phyloP scores from a whole-genome alignment of 2,888 invertebrate species.

The Zonitis immaculata region DNA sequence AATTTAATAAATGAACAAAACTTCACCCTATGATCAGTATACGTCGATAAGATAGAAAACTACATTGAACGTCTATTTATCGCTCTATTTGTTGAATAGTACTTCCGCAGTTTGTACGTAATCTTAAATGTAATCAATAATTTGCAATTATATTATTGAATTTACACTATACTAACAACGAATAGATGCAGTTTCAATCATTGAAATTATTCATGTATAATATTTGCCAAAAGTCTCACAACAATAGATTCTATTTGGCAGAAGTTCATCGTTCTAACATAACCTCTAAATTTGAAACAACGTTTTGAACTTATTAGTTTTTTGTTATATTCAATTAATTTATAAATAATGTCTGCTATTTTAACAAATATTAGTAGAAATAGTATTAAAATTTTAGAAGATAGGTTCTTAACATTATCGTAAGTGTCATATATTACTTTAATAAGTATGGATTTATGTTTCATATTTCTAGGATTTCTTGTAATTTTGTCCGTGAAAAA shows the following conservation, averaged over 20 bases:
- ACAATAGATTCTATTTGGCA: too few species aligned
- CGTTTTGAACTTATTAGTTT: background rate
- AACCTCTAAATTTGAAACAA: background rate
- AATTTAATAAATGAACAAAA: background rate
- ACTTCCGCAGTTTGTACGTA: too few species aligned
- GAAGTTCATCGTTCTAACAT: background rate
- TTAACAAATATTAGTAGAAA: background rate
- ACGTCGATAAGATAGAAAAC: background rate
- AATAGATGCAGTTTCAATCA: too few species aligned
- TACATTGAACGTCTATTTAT: background rate
- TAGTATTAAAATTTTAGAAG: slow-evolving; percentile 16
- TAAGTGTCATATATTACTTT: slow-evolving; percentile 7
- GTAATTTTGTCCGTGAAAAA: slow-evolving; percentile 4
- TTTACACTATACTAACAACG: too few species aligned
- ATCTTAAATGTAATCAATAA: too few species aligned
- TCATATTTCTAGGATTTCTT: slow-evolving; percentile 24
- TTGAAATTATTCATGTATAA: too few species aligned
- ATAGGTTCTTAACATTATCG: slow-evolving; percentile 17
- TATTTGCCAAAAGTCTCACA: too few species aligned
- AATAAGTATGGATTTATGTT: background rate
- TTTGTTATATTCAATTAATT: background rate
- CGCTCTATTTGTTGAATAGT: too few species aligned
- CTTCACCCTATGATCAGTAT: background rate
- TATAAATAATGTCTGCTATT: background rate
- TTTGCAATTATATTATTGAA: too few species aligned